These are phyloP conservation scores for Callimorpha dominula DNA, from an alignment of 2,888 invertebrate genomes.

Conservation along the genomic window DNA sequence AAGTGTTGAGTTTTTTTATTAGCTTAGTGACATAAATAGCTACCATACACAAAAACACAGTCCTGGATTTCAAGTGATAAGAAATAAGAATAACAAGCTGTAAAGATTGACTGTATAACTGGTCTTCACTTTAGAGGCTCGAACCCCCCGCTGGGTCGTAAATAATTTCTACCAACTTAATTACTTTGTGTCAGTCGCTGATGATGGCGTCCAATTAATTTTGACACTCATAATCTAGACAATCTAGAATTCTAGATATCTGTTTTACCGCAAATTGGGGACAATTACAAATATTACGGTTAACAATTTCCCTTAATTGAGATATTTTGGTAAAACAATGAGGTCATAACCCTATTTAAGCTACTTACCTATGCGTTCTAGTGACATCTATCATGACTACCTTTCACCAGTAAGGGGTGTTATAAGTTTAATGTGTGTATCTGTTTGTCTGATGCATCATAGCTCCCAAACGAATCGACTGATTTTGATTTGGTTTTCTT, in stretches of 20 bases:
- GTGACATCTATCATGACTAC: no score
- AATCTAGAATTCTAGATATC: background rate
- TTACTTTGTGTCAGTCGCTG: background rate
- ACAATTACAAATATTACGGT: background rate
- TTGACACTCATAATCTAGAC: background rate
- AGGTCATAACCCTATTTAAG: background rate
- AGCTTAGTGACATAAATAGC: no score
- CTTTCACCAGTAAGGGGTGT: no score
- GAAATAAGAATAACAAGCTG: background rate
- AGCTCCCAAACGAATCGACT: no score
- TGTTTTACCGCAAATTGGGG: background rate
- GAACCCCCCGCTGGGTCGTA: background rate
- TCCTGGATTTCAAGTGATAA: background rate
- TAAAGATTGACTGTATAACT: background rate
- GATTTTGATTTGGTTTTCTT: no score
- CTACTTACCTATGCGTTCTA: background rate
- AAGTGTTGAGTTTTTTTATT: no score
- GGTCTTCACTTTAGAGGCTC: background rate
- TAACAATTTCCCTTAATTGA: background rate
- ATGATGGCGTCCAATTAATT: background rate
- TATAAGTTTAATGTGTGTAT: no score
- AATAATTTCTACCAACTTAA: background rate
- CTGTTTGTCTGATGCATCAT: no score
- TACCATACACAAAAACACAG: no score
- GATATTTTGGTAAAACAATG: background rate